These are phyloP conservation scores for Urosaurus nigricauda DNA, from an alignment of 2,797 vertebrate genomes.

Conservation along the genomic window DNA sequence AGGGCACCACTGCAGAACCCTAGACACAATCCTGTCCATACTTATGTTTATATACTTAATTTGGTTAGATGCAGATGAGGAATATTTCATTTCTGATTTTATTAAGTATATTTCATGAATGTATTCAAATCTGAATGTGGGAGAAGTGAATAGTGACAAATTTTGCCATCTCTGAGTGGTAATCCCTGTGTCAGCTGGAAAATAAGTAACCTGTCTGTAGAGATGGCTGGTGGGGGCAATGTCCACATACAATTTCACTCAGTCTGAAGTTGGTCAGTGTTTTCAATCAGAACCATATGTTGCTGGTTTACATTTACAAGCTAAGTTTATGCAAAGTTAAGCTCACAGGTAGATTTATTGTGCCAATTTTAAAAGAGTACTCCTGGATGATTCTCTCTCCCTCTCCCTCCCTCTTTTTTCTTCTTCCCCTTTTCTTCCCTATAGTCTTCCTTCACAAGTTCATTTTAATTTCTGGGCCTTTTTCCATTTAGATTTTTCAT, in stretches of 20 bases:
- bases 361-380: neutral
- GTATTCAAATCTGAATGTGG: neutral
- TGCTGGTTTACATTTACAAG: neutral
- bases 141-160: neutral
- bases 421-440: neutral
- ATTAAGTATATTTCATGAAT: neutral
- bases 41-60: too few species aligned
- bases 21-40: too few species aligned
- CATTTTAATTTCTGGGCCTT: neutral
- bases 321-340: neutral
- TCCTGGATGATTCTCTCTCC: neutral
- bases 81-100: too few species aligned
- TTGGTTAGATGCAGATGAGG: too few species aligned
- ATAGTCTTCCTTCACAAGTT: conserved; percentile 5
- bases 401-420: too few species aligned
- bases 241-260: neutral
- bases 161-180: neutral
- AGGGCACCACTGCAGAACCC: too few species aligned
- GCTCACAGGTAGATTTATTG: neutral
- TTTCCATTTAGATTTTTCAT: neutral
- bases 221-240: neutral
- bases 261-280: neutral
- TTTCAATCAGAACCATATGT: too few species aligned
- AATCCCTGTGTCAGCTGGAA: neutral
- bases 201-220: neutral